Evolutionary conservation across 2,888 invertebrate genomes (phyloP).

Genomic region (Nycteola revayana): DNA sequence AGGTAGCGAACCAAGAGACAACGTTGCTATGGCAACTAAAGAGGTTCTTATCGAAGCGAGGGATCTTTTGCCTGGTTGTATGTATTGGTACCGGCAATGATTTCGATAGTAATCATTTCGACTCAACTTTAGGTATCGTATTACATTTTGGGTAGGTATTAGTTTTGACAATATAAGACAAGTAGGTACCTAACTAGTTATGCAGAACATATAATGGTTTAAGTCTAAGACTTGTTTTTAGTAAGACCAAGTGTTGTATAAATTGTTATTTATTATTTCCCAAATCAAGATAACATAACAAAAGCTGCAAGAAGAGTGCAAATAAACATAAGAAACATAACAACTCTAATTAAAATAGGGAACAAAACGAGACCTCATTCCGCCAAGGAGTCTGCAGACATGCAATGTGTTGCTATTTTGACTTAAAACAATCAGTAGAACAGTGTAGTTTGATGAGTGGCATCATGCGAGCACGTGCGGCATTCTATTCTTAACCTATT

Average conservation of each 20-base stretch:
- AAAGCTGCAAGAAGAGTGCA: too few species aligned
- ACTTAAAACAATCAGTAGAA: conserved; percentile 54
- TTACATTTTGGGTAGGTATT: too few species aligned
- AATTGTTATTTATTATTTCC: not conserved
- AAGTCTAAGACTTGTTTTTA: too few species aligned
- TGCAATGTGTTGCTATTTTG: conserved; percentile 33
- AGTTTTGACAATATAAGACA: too few species aligned
- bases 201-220: too few species aligned
- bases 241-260: not conserved
- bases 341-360: too few species aligned
- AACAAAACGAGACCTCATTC: too few species aligned
- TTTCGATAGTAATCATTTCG: too few species aligned
- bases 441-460: conserved; percentile 50
- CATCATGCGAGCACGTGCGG: conserved; percentile 69
- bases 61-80: conserved; percentile 7
- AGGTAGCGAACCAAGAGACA: conserved; percentile 53
- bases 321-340: too few species aligned
- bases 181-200: too few species aligned
- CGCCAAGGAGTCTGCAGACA: conserved; percentile 17
- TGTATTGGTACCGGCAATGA: too few species aligned
- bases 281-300: not conserved
- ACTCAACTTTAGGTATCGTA: too few species aligned
- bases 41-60: conserved; percentile 16
- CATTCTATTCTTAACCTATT: conserved; percentile 55
- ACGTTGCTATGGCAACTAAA: conserved; percentile 55